Evolutionary conservation across 2,888 invertebrate species (phyloP), one percentile per base, ranked within the genome.

Genomic region (Brachypterus glaber): DNA sequence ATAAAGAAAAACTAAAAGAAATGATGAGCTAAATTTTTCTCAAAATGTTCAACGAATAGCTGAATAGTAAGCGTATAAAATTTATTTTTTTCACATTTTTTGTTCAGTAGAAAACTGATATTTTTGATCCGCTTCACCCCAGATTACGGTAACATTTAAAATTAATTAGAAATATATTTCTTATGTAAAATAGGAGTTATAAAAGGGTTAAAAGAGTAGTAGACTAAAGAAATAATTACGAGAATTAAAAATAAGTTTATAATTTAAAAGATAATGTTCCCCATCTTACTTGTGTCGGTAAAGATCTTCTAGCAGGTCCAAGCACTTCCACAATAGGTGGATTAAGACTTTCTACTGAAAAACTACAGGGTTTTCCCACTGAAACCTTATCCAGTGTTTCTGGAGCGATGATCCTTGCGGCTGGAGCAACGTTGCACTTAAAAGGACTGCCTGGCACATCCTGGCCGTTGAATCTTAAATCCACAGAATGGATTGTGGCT

Each of bases 391-490:
- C 91, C 53, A 90, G 71, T 0, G 87, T 81, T 37, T 90, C 88
- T 0, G 85, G 79, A 15, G 89, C 77, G 33, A 88, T 77, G 4
- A 91, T 83, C 29, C 85, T 74, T n/a, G 87, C 85, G 0, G 87
- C 83, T 25, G 90, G 85, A 3, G 84, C 77, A 12, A 88, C 78
- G 48, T 75, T 72, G 56, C 86, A 88, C 18, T 77, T 75, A 66
- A 89, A 89, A 8, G 89, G 89, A 60, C 84, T 85, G 27, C 87
- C 93, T 39, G 92, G 93, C 11, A 97, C 95, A 63, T 91, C 87
- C 58, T 92, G 89, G 1, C 89, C 89, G 59, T 98, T 98, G 68
- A 98, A 98, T 39, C 91, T 76, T 37, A 98, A 73, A 64, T 96
- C 93, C 8, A 98, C 92, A 0, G 88, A 86, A 61, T 98, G 96